Base-by-base conservation (phyloP, 2,797 vertebrate genomes). In the Momotus momota region DNA sequence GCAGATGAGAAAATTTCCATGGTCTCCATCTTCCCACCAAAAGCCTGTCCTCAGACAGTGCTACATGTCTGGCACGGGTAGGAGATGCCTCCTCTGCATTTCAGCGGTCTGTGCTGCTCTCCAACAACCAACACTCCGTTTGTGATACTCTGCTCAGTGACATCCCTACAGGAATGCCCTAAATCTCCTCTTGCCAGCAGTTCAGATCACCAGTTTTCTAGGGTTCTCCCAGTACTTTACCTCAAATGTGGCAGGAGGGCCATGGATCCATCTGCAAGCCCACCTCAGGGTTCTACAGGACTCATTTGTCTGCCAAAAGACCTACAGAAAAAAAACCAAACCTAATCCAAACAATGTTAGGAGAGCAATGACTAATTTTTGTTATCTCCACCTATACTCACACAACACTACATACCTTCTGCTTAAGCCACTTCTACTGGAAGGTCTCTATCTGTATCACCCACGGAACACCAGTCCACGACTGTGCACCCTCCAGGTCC, bases 1-100 rank as follows among this genome's bases (percentile, higher is more conserved):
- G 92, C 88, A 96, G 78, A 94, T 18, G 86, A 70, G 81, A 95
- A 90, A 58, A 74, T 86, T 61, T 88, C 88, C 91, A 27, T 5
- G 71, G 55, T 23, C 22, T 89, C 64, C 71, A 38, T 61, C 58
- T 90, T 66, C 70, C 73, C 71, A 70, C 51, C 46, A 62, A 54
- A 69, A 51, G 62, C 35, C 52, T 90, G 58, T 62, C 51, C 73
- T 77, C 77, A 25, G 70, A 29, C 18, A 40, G 46, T 70, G 73
- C 71, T 49, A n/a, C 72, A 41, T 0, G 22, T 41, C 64, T 71
- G 72, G 85, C 29, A 3, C 8, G 7, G 60, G 22, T 33, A 54
- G 2, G 11, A 72, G 78, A 58, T 51, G 73, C 26, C 16, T 64
- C 3, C 21, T 48, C 35, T 6, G 5, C 35, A 7, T 45, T 69